Evolutionary conservation across 2,113 vertebrate species (phyloP).

Genomic region (Eonycteris spelaea): DNA sequence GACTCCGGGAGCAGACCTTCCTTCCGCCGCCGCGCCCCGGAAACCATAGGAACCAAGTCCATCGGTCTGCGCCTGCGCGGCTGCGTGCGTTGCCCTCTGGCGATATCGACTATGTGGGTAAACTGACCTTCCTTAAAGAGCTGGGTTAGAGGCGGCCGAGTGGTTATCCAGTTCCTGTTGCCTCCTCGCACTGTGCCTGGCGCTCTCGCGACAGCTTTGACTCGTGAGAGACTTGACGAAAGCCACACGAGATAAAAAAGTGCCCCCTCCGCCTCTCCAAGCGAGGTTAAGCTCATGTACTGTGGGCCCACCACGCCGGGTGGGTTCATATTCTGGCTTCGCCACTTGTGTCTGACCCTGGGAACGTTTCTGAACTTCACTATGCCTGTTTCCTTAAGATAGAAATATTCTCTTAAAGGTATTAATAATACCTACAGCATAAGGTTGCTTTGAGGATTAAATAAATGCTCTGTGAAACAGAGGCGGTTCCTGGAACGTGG

Average conservation of each 20-base stretch:
- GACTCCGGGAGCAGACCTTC: not conserved
- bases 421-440: not conserved
- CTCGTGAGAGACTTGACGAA: not conserved
- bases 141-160: fast-evolving
- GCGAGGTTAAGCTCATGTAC: not conserved
- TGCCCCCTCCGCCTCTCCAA: not conserved
- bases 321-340: not conserved
- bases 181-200: not conserved
- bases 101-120: fast-evolving
- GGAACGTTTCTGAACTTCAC: not conserved
- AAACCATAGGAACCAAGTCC: not conserved
- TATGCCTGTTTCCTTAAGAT: not conserved
- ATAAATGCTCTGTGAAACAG: not conserved
- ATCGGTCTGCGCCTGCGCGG: not conserved
- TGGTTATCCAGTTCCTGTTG: not conserved
- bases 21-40: not conserved
- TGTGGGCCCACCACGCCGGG: not conserved
- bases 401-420: not conserved
- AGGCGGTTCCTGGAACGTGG: not conserved
- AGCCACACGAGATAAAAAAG: not conserved
- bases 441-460: not conserved
- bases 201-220: not conserved
- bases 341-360: not conserved
- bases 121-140: fast-evolving
- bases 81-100: fast-evolving